Conservation (phyloP, 2,888 invertebrate genomes). For the Drosophila niveifrons region DNA sequence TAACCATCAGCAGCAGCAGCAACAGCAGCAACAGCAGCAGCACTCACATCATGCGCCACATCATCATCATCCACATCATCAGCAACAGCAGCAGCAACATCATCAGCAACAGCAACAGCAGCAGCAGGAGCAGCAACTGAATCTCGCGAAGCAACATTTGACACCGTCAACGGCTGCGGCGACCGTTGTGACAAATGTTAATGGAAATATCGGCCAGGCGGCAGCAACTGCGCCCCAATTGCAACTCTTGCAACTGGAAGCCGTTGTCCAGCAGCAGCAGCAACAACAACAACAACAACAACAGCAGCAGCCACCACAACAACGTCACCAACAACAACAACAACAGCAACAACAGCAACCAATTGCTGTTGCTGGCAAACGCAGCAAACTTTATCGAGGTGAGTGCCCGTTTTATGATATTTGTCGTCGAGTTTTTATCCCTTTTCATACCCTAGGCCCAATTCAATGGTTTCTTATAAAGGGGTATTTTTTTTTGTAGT, state of each 20-base stretch:
- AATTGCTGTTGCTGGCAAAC: conserved; percentile 87
- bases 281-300: conserved; percentile 75
- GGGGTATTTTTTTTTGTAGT: neutral
- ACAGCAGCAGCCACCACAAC: conserved; percentile 74
- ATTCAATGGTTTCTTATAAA: neutral
- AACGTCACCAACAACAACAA: conserved; percentile 85
- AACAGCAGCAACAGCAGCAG: conserved; percentile 38
- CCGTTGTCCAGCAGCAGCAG: conserved; percentile 87
- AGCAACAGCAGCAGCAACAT: conserved; percentile 44
- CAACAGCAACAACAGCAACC: conserved; percentile 88
- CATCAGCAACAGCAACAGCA: conserved; percentile 34
- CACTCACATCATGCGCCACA: too few relatives aligned
- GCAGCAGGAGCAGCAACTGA: conserved; percentile 38
- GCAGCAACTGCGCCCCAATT: conserved; percentile 86
- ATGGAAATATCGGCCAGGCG: conserved; percentile 68
- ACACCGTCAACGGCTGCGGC: conserved; percentile 33
- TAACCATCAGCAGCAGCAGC: conserved; percentile 43
- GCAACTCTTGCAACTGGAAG: conserved; percentile 90
- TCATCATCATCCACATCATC: conserved; percentile 30
- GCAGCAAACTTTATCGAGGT: conserved; percentile 92
- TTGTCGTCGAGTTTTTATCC: conserved; percentile 58
- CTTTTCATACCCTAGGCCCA: conserved; percentile 5
- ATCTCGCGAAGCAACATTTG: conserved; percentile 59
- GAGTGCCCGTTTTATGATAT: conserved; percentile 85
- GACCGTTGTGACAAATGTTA: conserved; percentile 64